Percentiles rank a stretch among this genome's conserved stretches.
These are phyloP conservation scores for Nephrotoma flavescens DNA, from an alignment of 2,888 invertebrate species.

Conservation along the genomic window DNA sequence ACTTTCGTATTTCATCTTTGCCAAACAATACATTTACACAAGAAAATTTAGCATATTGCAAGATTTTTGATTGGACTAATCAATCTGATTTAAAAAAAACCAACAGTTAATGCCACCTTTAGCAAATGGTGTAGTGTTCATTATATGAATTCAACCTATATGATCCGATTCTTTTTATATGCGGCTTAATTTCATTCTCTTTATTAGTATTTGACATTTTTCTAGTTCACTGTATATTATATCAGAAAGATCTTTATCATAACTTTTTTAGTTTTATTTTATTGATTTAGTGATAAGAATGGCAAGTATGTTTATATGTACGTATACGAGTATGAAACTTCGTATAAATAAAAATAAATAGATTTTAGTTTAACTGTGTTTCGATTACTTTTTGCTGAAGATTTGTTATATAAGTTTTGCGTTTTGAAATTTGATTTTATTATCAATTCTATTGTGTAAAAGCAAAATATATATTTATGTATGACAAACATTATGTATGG, in stretches of 20 bases:
- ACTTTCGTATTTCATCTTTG: too few species aligned
- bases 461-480: background rate
- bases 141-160: too few species aligned
- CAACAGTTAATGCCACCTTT: too few species aligned
- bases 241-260: background rate
- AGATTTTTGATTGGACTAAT: too few species aligned
- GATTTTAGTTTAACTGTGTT: background rate
- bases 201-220: background rate
- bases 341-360: too few species aligned
- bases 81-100: too few species aligned
- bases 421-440: background rate
- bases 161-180: background rate
- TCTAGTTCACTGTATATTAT: background rate
- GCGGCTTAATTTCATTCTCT: background rate
- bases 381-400: background rate
- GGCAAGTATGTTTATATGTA: background rate
- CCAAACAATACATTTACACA: too few species aligned
- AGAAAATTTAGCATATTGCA: too few species aligned
- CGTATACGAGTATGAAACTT: background rate
- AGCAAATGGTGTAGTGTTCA: too few species aligned
- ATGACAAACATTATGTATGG: background rate
- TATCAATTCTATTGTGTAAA: background rate
- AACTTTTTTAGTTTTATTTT: background rate
- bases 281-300: background rate
- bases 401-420: background rate